Percentiles rank a stretch among this genome's conserved stretches.
phyloP scores from a whole-genome alignment of 1,140 invertebrate species.

The Asobara japonica region DNA sequence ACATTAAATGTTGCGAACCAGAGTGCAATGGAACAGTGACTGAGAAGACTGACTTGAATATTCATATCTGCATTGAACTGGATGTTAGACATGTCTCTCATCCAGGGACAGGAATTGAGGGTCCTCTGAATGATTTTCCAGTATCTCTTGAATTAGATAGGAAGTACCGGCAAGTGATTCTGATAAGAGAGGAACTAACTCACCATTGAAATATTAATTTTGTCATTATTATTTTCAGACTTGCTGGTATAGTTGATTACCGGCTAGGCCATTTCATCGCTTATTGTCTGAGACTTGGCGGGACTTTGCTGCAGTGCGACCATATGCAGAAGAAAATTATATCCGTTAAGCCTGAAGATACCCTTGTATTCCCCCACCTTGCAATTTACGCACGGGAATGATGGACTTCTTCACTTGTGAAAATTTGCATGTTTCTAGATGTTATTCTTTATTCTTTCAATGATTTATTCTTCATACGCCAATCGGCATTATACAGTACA shows the following conservation, averaged over 20 bases:
- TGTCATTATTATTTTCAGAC: constrained; percentile 4
- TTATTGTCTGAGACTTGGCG: not conserved
- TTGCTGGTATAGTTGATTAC: not conserved
- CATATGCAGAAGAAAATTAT: not conserved
- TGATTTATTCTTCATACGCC: too few relatives aligned
- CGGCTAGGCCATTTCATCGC: not conserved
- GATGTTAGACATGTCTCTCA: not conserved
- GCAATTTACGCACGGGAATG: not conserved
- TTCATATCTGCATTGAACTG: constrained; percentile 2
- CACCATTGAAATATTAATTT: not conserved
- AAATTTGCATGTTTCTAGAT: constrained; percentile 3
- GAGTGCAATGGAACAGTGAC: not conserved
- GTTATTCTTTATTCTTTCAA: too few relatives aligned
- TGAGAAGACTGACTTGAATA: not conserved
- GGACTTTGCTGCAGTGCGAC: not conserved
- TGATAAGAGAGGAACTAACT: not conserved
- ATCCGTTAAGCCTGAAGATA: not conserved
- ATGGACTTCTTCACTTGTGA: not conserved
- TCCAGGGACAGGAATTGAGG: not conserved
- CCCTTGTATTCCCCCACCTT: not conserved
- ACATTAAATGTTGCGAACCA: constrained; percentile 6
- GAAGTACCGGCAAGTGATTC: not conserved
- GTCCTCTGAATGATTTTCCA: not conserved
- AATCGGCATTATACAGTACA: too few relatives aligned
- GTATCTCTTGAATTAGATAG: not conserved